These are phyloP conservation scores for Zygaena filipendulae DNA, from an alignment of 2,888 invertebrate species.

Conservation along the genomic window DNA sequence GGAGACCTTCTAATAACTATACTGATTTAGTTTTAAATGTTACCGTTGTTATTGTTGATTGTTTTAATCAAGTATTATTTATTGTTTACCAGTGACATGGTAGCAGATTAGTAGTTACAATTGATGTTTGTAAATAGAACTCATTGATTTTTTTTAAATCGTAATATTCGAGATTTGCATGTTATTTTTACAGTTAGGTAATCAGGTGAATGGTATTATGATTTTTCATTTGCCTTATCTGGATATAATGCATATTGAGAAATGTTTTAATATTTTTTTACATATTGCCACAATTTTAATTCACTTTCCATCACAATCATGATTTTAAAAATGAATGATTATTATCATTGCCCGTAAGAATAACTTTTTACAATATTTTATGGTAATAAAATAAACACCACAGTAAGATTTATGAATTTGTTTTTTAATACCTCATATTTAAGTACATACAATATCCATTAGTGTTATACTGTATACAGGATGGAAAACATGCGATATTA, in stretches of 20 bases:
- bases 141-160: slow-evolving; percentile 35
- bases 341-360: too few relatives aligned
- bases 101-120: slow-evolving; percentile 40
- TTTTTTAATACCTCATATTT: too few relatives aligned
- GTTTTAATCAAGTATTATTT: slow-evolving; percentile 53
- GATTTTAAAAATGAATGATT: slow-evolving; percentile 31
- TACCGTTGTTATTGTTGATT: slow-evolving; percentile 57
- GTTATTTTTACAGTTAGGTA: slow-evolving; percentile 33
- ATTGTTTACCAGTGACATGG: slow-evolving; percentile 43
- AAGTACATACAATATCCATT: too few relatives aligned
- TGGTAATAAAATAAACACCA: slow-evolving; percentile 34
- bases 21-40: slow-evolving; percentile 46
- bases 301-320: slow-evolving; percentile 56
- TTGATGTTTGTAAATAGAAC: slow-evolving; percentile 51
- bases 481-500: too few relatives aligned
- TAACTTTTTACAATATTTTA: slow-evolving; percentile 25
- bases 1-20: slow-evolving; percentile 76
- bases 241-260: slow-evolving; percentile 56
- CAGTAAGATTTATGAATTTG: too few relatives aligned
- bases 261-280: too few relatives aligned
- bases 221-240: slow-evolving; percentile 56
- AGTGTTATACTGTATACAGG: too few relatives aligned
- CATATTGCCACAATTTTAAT: too few relatives aligned
- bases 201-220: slow-evolving; percentile 38
- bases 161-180: slow-evolving; percentile 33